Conservation (phyloP, 2,888 invertebrate species). For the Teleogryllus oceanicus region DNA sequence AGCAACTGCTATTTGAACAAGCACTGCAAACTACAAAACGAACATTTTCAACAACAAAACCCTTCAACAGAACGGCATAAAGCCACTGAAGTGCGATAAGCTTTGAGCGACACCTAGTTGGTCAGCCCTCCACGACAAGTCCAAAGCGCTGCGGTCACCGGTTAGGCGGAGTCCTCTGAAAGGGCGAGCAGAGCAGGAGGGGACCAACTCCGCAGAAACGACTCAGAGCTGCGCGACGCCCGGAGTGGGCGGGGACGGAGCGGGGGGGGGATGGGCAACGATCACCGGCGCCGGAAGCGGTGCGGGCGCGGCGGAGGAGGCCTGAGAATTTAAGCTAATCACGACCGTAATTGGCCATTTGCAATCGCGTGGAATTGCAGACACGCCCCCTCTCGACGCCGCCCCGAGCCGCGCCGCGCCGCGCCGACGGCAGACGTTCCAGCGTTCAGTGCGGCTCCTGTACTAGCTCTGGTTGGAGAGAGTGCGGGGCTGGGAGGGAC, state of each 20-base stretch:
- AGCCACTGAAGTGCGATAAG: no score
- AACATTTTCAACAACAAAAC: no score
- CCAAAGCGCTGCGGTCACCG: no score
- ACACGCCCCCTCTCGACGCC: not conserved
- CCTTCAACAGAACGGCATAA: no score
- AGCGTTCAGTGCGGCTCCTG: not conserved
- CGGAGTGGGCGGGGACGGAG: not conserved
- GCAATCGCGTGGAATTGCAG: conserved; percentile 18
- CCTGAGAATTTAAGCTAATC: not conserved
- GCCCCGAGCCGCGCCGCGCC: not conserved
- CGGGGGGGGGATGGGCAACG: not conserved
- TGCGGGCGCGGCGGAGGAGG: not conserved
- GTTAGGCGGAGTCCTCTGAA: no score
- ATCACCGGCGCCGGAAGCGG: not conserved
- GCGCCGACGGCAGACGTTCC: conserved; percentile 19
- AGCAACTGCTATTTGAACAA: no score
- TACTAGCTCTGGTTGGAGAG: not conserved
- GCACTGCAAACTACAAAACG: no score
- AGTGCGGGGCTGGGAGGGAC: not conserved
- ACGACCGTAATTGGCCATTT: not conserved
- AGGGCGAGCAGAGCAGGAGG: no score
- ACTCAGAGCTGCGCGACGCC: no score
- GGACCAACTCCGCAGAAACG: no score
- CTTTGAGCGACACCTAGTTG: no score
- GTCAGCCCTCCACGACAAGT: no score